Percentiles rank a stretch among this genome's conserved stretches.
These are phyloP conservation scores for Apomyelois bistriatella DNA, from an alignment of 2,888 invertebrate species.

Conservation along the genomic window DNA sequence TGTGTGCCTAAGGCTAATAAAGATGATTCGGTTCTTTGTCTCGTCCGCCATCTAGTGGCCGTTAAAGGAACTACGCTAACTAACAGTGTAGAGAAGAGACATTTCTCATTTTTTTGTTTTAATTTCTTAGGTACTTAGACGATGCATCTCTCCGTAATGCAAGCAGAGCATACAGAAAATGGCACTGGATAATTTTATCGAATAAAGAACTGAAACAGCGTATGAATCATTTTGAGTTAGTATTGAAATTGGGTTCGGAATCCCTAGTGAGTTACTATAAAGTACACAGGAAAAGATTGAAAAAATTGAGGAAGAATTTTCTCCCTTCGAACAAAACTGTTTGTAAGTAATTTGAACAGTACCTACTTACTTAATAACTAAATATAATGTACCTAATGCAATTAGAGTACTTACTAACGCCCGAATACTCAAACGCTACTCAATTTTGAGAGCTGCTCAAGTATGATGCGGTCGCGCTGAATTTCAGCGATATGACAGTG, in stretches of 20 bases:
- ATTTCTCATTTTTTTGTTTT: background rate
- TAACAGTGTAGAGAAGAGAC: no score
- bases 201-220: slow-evolving; percentile 44
- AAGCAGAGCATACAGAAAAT: slow-evolving; percentile 37
- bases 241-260: slow-evolving; percentile 49
- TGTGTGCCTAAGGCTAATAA: no score
- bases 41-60: no score
- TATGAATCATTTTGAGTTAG: slow-evolving; percentile 53
- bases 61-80: no score
- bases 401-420: no score
- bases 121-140: slow-evolving; percentile 50
- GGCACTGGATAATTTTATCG: slow-evolving; percentile 52
- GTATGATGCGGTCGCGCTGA: no score
- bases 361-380: no score
- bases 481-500: no score
- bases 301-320: slow-evolving; percentile 43
- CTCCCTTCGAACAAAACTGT: slow-evolving; percentile 32
- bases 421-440: no score
- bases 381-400: no score
- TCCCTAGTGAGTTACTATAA: slow-evolving; percentile 46
- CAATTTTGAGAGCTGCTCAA: no score
- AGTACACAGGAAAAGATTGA: slow-evolving; percentile 39
- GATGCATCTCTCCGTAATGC: slow-evolving; percentile 45
- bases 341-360: slow-evolving; percentile 34
- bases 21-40: no score